Base-by-base conservation (phyloP, 2,113 vertebrate genomes). In the Hyperoodon ampullatus region DNA sequence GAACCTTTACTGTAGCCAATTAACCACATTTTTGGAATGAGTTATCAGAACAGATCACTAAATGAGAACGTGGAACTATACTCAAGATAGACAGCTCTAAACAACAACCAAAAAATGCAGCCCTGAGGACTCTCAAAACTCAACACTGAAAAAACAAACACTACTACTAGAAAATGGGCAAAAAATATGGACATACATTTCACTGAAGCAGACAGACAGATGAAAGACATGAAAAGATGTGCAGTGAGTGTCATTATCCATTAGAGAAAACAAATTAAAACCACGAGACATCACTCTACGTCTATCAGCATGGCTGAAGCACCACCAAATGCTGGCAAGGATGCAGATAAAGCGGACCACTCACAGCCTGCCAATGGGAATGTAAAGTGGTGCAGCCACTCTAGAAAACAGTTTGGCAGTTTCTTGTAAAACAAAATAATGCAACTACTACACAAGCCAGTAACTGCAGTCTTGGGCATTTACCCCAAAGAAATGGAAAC, bases 21-120 rank as follows among this genome's bases (percentile, higher is more conserved):
- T 33, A 18, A 50, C 61, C 78, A 82, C 1, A 19, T 33, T 86
- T 91, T 18, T 61, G 15, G 44, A 44, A 53, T 33, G 21, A 82
- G 35, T 83, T 63, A 63, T 42, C 55, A 94, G 80, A 82, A 94
- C 16, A 66, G 70, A 89, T 44, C 35, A 39, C 6, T 68, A 95
- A 75, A 28, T 24, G 16, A 72, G 44, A 84, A 63, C 12, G 21
- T 39, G 66, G 53, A 84, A n/a, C 30, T 81, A 35, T 50, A 53
- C 42, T 96, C 58, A n/a, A 50, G 5, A 30, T 6, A 72, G 60
- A 91, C 83, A 2, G n/a, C 47, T 61, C 47, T 50, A 71, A 28
- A 88, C 4, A 55, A 35, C 6, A 39, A 26, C 8, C 77, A 60
- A 60, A 85, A 88, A 50, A 85, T 3, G 23, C 44, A 90, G 58